Evolutionary conservation across 1,140 invertebrate species (phyloP).

Genomic region (Lordiphosa mommai): DNA sequence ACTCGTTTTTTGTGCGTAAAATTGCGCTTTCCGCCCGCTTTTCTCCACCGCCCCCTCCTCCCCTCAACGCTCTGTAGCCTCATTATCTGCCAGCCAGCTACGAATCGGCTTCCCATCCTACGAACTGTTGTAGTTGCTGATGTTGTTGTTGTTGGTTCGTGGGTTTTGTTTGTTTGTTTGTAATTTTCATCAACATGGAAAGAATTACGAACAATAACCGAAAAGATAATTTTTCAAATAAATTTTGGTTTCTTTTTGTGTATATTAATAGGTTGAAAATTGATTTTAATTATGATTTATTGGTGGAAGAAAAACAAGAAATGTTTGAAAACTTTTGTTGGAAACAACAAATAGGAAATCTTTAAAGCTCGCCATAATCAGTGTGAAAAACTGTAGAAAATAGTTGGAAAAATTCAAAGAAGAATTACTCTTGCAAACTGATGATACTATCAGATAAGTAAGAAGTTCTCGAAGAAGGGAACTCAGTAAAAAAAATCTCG

Average conservation of each 20-base stretch:
- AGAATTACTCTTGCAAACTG: too few relatives aligned
- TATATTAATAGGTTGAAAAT: constrained; percentile 7
- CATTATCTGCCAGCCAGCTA: constrained; percentile 39
- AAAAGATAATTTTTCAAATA: constrained; percentile 7
- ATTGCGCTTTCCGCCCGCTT: constrained; percentile 27
- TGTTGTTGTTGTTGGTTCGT: not conserved
- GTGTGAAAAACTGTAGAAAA: too few relatives aligned
- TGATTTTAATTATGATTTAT: constrained; percentile 2
- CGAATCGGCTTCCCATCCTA: constrained; percentile 36
- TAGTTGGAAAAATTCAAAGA: too few relatives aligned
- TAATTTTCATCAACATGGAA: constrained; percentile 21
- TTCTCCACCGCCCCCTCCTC: not conserved
- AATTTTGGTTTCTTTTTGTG: not conserved
- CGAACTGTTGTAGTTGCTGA: not conserved
- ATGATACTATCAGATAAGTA: too few relatives aligned
- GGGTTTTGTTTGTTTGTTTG: constrained; percentile 18
- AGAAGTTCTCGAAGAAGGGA: too few relatives aligned
- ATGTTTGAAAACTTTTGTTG: not conserved
- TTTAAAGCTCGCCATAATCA: too few relatives aligned
- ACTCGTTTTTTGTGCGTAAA: constrained; percentile 45
- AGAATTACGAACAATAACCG: constrained; percentile 13
- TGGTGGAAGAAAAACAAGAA: not conserved
- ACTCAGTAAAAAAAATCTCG: too few relatives aligned
- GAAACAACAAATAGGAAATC: too few relatives aligned
- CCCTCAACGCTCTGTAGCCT: constrained; percentile 13